Conservation (phyloP, 2,797 vertebrate species). For the Esox lucius region DNA sequence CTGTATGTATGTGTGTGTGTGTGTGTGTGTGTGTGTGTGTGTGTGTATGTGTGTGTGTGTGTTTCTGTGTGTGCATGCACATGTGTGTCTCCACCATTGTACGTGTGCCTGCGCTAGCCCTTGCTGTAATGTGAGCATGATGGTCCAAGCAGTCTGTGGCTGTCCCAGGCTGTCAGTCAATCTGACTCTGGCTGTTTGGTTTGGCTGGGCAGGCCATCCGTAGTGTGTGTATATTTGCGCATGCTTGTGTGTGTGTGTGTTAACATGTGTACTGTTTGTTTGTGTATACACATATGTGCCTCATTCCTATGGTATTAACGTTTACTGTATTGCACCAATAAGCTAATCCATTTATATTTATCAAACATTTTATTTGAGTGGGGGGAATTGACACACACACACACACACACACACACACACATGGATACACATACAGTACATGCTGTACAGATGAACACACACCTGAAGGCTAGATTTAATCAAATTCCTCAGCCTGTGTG, state of each 20-base stretch:
- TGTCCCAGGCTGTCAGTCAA: constrained; percentile 24
- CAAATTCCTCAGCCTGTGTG: not conserved
- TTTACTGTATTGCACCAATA: not conserved
- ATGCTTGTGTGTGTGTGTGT: constrained; percentile 13
- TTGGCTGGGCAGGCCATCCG: constrained; percentile 16
- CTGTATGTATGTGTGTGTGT: not conserved
- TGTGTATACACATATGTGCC: constrained; percentile 6
- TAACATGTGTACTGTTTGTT: constrained; percentile 16
- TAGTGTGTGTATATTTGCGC: not conserved
- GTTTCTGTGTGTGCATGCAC: not conserved
- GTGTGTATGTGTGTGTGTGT: not conserved
- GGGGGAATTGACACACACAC: not conserved
- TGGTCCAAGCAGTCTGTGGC: constrained; percentile 3
- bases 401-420: constrained; percentile 6
- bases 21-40: not conserved
- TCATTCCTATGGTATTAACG: not conserved
- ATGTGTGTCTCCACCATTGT: not conserved
- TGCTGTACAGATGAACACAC: not conserved
- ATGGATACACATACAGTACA: not conserved
- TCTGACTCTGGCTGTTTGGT: constrained; percentile 19
- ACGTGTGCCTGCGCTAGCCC: constrained; percentile 3
- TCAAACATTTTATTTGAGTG: not conserved
- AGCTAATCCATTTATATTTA: not conserved
- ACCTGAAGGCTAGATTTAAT: constrained; percentile 1
- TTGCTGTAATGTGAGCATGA: constrained; percentile 17